Conservation (phyloP, 2,113 vertebrate genomes). For the Rousettus leschenaultii region DNA sequence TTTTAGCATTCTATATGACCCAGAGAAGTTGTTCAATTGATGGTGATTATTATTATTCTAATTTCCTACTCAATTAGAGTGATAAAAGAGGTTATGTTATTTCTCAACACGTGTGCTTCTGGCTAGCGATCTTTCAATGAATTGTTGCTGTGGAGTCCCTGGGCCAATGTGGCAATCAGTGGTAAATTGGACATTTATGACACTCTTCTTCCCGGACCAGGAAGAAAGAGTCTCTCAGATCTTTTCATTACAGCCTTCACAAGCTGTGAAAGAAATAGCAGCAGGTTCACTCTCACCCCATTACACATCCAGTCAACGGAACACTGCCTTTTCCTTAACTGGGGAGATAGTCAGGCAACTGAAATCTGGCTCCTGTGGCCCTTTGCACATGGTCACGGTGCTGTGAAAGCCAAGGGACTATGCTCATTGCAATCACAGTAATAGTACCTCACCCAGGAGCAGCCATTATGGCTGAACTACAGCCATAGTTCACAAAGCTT, state of each 20-base stretch:
- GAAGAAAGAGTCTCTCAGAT: slow-evolving; percentile 59
- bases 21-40: background rate
- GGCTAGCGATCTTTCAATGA: slow-evolving; percentile 47
- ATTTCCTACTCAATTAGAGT: background rate
- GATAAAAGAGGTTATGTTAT: background rate
- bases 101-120: background rate
- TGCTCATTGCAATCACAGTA: background rate
- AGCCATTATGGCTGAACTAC: background rate
- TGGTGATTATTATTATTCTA: background rate
- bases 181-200: slow-evolving; percentile 70
- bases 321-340: slow-evolving; percentile 80
- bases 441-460: background rate
- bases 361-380: slow-evolving; percentile 69
- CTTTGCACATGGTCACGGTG: background rate
- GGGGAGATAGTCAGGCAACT: slow-evolving; percentile 75
- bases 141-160: slow-evolving; percentile 42
- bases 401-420: background rate
- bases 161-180: slow-evolving; percentile 56
- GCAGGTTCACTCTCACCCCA: slow-evolving; percentile 79
- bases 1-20: background rate
- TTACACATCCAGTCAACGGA: slow-evolving; percentile 82
- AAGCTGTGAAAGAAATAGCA: slow-evolving; percentile 80
- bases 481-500: background rate
- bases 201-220: slow-evolving; percentile 58
- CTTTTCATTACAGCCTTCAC: slow-evolving; percentile 78